Conservation (phyloP, 2,113 vertebrate species). For the Oenanthe oenanthe region DNA sequence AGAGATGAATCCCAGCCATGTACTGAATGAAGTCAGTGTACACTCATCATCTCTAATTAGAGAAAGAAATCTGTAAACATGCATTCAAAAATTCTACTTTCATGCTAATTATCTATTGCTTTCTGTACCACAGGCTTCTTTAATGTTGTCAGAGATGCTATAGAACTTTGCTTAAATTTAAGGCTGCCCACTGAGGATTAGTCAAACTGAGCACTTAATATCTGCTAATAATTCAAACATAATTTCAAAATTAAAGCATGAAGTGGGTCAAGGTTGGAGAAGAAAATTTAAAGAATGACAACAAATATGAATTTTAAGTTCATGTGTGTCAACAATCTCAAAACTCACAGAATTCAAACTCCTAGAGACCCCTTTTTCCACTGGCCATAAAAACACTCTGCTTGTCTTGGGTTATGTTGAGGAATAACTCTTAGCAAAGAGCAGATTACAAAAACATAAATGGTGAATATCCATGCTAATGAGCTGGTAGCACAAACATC, state of each 20-base stretch:
- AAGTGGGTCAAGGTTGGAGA: background rate
- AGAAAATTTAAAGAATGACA: background rate
- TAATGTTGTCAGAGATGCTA: background rate
- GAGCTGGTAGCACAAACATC: background rate
- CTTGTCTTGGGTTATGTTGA: background rate
- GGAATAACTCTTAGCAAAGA: background rate
- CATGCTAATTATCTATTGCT: background rate
- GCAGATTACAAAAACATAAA: background rate
- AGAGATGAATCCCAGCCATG: background rate
- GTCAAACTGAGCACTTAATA: background rate
- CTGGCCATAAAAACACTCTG: background rate
- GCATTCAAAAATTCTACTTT: background rate
- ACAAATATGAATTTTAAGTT: background rate
- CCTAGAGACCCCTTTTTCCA: background rate
- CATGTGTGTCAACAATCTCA: background rate
- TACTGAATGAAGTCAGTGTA: background rate
- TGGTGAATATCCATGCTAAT: background rate
- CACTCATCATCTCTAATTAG: background rate
- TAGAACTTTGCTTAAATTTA: slow-evolving; percentile 2
- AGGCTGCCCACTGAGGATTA: slow-evolving; percentile 14
- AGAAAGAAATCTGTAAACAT: background rate
- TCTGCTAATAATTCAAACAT: background rate
- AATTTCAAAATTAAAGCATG: slow-evolving; percentile 11
- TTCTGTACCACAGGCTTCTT: background rate
- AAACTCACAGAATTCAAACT: background rate